Evolutionary conservation across 2,888 invertebrate species (phyloP).

Genomic region (Furcula furcula): DNA sequence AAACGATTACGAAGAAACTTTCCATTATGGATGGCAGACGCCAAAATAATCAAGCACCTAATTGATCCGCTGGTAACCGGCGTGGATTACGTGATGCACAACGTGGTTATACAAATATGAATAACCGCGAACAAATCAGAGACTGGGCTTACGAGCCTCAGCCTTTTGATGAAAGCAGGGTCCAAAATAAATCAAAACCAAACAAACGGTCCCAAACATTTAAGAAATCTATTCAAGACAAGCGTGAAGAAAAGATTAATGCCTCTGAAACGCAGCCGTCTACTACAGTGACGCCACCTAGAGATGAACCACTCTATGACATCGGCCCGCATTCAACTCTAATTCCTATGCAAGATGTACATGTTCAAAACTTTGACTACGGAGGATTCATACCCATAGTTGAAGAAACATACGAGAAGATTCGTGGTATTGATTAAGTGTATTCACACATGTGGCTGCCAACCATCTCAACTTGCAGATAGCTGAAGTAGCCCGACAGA

Average conservation of each 20-base stretch:
- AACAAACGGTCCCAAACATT: no score
- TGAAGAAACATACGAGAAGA: constrained; percentile 12
- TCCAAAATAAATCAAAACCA: no score
- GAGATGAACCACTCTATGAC: constrained; percentile 15
- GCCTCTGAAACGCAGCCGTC: background rate
- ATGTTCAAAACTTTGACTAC: constrained; percentile 13
- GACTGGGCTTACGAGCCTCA: no score
- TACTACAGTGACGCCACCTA: background rate
- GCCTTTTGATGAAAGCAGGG: no score
- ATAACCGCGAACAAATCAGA: no score
- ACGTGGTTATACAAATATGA: no score
- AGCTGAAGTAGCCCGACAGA: background rate
- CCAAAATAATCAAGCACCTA: no score
- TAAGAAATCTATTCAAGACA: no score
- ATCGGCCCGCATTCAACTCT: constrained; percentile 12
- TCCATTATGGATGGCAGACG: no score
- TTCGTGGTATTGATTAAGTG: constrained; percentile 8
- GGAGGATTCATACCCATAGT: constrained; percentile 12
- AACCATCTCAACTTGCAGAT: background rate
- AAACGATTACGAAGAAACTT: no score
- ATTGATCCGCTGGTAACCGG: no score
- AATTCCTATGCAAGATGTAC: constrained; percentile 4
- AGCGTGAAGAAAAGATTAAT: background rate
- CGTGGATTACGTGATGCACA: no score
- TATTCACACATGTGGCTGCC: background rate